phyloP scores from a whole-genome alignment of 30 jellyfish, hydroid and myxozoan species.

The Catostylus mosaicus region DNA sequence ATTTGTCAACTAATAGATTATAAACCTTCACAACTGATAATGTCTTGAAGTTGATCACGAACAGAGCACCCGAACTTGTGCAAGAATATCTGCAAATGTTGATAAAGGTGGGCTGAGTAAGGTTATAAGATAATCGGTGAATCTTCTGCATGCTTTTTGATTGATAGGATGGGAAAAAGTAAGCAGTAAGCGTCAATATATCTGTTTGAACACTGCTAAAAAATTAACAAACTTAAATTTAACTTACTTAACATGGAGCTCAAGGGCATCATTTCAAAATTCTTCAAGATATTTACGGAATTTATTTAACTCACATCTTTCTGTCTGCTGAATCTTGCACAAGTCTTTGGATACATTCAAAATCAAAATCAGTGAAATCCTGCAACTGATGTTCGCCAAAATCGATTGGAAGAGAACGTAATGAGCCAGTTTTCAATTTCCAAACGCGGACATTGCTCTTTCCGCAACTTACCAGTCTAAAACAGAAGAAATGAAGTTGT shows the following conservation, averaged over 20 bases:
- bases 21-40: constrained; percentile 21
- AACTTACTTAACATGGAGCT: no score
- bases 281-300: no score
- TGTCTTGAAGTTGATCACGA: constrained; percentile 63
- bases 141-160: no score
- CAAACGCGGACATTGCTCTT: constrained; percentile 80
- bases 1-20: constrained; percentile 18
- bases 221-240: no score
- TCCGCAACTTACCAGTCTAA: constrained; percentile 89
- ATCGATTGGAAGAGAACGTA: constrained; percentile 83
- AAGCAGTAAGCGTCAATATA: no score
- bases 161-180: no score
- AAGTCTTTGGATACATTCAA: constrained; percentile 46
- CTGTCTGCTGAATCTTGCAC: constrained; percentile 71
- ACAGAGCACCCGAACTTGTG: constrained; percentile 65
- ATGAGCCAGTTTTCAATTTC: constrained; percentile 75
- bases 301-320: constrained; percentile 78
- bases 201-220: no score
- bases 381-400: constrained; percentile 41
- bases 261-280: no score
- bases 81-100: constrained; percentile 52
- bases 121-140: background rate
- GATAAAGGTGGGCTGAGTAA: background rate
- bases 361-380: constrained; percentile 81
- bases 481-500: constrained; percentile 3